A percentile compares a stretch with the other conserved stretches of the same genome.
These are phyloP conservation scores for Drosophila sp. DNA, from an alignment of 1,140 invertebrate species.

Conservation along the genomic window DNA sequence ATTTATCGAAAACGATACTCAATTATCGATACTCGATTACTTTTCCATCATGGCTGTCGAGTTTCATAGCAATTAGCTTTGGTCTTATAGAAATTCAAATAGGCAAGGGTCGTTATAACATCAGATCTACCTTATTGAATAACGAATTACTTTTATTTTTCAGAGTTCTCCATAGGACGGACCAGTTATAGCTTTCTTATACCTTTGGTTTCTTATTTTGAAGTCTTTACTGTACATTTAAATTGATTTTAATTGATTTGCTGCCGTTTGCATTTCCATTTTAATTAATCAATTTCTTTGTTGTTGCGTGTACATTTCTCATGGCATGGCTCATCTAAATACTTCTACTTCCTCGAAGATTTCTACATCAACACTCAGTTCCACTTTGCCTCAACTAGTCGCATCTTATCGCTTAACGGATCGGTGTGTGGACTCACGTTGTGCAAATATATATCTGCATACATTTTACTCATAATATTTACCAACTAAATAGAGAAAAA, in stretches of 20 bases:
- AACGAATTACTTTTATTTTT: too few species aligned
- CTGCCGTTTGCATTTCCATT: background rate
- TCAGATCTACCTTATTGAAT: background rate
- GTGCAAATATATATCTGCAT: constrained; percentile 60
- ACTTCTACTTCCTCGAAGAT: background rate
- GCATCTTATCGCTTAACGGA: constrained; percentile 51
- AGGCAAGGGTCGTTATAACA: constrained; percentile 6
- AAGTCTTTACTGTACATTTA: background rate
- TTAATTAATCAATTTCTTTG: constrained; percentile 33
- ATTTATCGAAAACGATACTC: background rate
- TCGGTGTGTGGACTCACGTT: constrained; percentile 74
- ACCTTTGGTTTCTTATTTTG: background rate
- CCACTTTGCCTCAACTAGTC: constrained; percentile 30
- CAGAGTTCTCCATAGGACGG: too few species aligned
- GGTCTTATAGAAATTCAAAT: background rate
- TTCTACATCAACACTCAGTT: constrained; percentile 42
- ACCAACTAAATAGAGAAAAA: constrained; percentile 49
- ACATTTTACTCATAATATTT: constrained; percentile 43
- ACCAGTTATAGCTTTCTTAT: background rate
- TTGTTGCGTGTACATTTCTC: constrained; percentile 26
- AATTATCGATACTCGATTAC: background rate
- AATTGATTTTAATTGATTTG: constrained; percentile 60
- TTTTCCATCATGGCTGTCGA: background rate
- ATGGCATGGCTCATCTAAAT: background rate
- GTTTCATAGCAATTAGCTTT: constrained; percentile 18